Evolutionary conservation across 2,888 invertebrate species (phyloP).

Genomic region (Stenotaenia linearis): DNA sequence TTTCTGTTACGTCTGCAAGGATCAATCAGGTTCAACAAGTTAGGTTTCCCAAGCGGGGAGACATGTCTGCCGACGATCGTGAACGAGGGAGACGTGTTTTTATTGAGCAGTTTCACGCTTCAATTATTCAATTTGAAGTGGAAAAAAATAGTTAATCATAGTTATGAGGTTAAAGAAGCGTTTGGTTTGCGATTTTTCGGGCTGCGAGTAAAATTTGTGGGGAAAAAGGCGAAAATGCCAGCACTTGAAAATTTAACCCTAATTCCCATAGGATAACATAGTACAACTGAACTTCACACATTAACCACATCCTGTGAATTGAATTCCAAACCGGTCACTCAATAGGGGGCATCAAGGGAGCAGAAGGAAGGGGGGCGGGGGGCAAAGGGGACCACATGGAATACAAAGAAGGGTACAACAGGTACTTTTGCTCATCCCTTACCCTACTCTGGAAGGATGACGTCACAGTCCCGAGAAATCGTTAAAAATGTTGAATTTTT

Average conservation of each 20-base stretch:
- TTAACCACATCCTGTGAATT: conserved; percentile 26
- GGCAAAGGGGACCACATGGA: conserved; percentile 12
- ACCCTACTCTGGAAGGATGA: neutral
- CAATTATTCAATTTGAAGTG: neutral
- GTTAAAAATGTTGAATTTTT: neutral
- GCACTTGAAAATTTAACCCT: conserved; percentile 18
- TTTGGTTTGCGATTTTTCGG: no score
- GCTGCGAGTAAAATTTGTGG: neutral
- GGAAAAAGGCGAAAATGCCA: neutral
- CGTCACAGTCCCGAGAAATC: neutral
- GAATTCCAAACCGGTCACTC: conserved; percentile 24
- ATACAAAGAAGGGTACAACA: conserved; percentile 24
- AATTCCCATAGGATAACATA: conserved; percentile 26
- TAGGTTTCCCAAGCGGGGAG: conserved; percentile 13
- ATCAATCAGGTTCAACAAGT: conserved; percentile 23
- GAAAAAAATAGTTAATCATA: neutral
- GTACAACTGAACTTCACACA: conserved; percentile 21
- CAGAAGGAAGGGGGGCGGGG: neutral
- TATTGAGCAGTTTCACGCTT: conserved; percentile 14
- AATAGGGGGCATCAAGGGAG: conserved; percentile 17
- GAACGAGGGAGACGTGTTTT: conserved; percentile 3
- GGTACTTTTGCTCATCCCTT: conserved; percentile 17
- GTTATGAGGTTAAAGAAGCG: no score
- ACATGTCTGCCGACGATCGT: neutral
- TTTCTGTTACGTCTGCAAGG: conserved; percentile 3